Percentiles rank a stretch among this genome's conserved stretches.
phyloP scores from a whole-genome alignment of 2,888 invertebrate genomes.

The Allolobophora icterica region DNA sequence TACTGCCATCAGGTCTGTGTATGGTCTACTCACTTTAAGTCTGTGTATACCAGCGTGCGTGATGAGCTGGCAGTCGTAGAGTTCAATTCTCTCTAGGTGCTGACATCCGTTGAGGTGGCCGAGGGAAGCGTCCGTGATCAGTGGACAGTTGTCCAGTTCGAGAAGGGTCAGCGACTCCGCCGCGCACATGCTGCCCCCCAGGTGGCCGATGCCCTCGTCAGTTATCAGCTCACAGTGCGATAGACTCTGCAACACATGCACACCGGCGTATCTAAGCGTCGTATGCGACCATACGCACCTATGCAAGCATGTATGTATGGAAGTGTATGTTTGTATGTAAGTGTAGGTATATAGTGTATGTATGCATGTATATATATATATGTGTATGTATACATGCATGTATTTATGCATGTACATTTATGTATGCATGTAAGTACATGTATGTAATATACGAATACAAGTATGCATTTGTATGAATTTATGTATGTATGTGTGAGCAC shows the following conservation, averaged over 20 bases:
- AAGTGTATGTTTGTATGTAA: no score
- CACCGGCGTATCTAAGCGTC: not conserved
- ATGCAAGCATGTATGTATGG: no score
- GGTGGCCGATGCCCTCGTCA: conserved; percentile 93
- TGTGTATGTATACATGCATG: no score
- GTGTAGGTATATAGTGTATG: no score
- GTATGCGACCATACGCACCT: no score
- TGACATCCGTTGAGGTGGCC: conserved; percentile 74
- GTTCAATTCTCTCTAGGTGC: conserved; percentile 88
- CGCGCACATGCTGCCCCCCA: conserved; percentile 90
- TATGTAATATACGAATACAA: no score
- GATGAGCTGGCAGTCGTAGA: conserved; percentile 98
- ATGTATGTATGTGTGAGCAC: no score
- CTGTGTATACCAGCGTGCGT: conserved; percentile 94
- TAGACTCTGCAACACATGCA: conserved; percentile 75
- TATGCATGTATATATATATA: no score
- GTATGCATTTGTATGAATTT: no score
- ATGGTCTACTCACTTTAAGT: conserved; percentile 77
- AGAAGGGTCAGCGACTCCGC: conserved; percentile 79
- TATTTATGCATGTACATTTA: no score
- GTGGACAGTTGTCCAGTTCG: conserved; percentile 97
- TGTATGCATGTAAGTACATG: no score
- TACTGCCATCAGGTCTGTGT: no score
- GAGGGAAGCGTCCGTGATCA: conserved; percentile 93
- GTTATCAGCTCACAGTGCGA: conserved; percentile 99